Base-by-base conservation (phyloP, 2,797 vertebrate species). In the Spea hammondii region DNA sequence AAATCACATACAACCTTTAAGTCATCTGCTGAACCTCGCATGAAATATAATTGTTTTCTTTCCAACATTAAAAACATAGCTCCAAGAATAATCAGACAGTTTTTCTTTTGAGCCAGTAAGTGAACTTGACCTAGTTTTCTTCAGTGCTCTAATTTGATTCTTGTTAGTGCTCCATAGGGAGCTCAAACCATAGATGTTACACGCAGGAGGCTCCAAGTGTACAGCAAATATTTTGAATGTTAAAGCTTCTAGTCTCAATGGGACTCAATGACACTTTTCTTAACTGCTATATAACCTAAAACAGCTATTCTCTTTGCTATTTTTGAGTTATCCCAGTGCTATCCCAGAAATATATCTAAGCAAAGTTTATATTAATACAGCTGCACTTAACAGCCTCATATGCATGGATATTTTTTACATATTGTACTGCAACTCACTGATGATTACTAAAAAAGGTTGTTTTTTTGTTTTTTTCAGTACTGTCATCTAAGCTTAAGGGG, bases 61-160 rank as follows among this genome's bases (percentile, higher is more conserved):
- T 69, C 6, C 1, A 12, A 69, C 6, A n/a, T 14, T 69, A 10
- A 50, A 50, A 48, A 53, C 32, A 68, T 46, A 74, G 14, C 72
- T 70, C 72, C 17, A 44, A 13, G 45, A 50, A 73, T 60, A 12
- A 66, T 74, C 10, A 79, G 65, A 6, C 50, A 13, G 6, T 70
- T 64, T 75, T 79, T 51, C 78, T 70, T 74, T 70, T 47, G 49
- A 70, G 48, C 69, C 49, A 70, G 54, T 69, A 65, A 79, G 54
- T 53, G 72, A 74, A 75, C n/a, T 7, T 79, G 78, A 79, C 77
- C 70, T 48, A 68, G 46, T 69, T 79, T 74, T 69, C 54, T 67
- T 49, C 9, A 46, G 11, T 70, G 50, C 65, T 60, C 48, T 74
- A 72, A 62, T 74, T 79, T 74, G 48, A 57, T 67, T 72, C 47